These are phyloP conservation scores for Xanthorhoe spadicearia DNA, from an alignment of 2,888 invertebrate species.

Conservation along the genomic window DNA sequence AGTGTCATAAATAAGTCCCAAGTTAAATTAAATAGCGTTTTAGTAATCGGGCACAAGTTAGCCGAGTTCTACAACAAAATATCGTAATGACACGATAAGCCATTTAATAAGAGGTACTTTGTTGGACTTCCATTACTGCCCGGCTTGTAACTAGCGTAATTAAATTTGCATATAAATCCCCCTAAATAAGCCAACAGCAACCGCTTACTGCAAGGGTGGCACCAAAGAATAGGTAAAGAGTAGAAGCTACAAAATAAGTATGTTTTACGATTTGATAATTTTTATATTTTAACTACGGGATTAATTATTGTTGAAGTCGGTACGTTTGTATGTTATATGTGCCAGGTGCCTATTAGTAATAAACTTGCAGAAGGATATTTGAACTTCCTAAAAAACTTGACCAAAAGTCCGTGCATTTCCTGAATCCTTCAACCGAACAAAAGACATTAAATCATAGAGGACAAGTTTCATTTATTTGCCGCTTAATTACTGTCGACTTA, in stretches of 20 bases:
- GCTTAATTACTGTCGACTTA: constrained; percentile 18
- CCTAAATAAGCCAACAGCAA: constrained; percentile 64
- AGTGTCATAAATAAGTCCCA: too few relatives aligned
- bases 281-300: too few relatives aligned
- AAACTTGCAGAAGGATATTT: neutral
- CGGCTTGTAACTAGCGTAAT: constrained; percentile 59
- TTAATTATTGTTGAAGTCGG: too few relatives aligned
- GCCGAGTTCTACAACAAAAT: constrained; percentile 7
- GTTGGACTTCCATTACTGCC: constrained; percentile 58
- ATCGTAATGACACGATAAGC: constrained; percentile 42
- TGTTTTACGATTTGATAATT: too few relatives aligned
- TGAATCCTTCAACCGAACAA: constrained; percentile 28
- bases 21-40: too few relatives aligned
- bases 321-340: too few relatives aligned
- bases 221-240: constrained; percentile 13
- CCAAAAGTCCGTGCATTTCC: constrained; percentile 27
- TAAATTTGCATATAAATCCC: constrained; percentile 77
- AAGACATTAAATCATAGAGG: constrained; percentile 29
- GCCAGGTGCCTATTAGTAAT: neutral
- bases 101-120: constrained; percentile 60
- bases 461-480: constrained; percentile 16
- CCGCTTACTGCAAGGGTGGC: constrained; percentile 26
- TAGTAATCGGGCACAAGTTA: too few relatives aligned
- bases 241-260: constrained; percentile 9
- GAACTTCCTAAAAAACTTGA: constrained; percentile 21